These are phyloP conservation scores for Microchirus variegatus DNA, from an alignment of 2,797 vertebrate genomes.

Conservation along the genomic window DNA sequence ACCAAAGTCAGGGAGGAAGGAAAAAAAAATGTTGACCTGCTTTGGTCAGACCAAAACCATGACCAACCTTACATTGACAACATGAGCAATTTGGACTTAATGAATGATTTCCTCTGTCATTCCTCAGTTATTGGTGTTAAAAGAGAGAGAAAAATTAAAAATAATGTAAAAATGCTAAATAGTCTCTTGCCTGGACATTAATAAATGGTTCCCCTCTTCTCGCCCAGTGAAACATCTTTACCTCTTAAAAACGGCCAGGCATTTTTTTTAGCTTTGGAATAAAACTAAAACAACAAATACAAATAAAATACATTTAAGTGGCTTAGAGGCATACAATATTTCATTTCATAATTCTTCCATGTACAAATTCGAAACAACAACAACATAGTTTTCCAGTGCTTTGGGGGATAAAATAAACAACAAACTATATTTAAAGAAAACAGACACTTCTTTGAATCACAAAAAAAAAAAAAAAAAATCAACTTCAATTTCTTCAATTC, in stretches of 20 bases:
- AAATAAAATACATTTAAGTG: constrained; percentile 81
- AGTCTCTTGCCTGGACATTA: constrained; percentile 64
- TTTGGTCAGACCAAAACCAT: constrained; percentile 55
- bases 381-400: constrained; percentile 82
- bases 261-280: constrained; percentile 52
- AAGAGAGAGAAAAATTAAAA: constrained; percentile 63
- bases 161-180: constrained; percentile 79
- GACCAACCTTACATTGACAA: constrained; percentile 76
- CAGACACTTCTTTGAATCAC: constrained; percentile 55
- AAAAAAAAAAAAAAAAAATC: constrained; percentile 36
- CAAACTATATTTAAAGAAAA: constrained; percentile 68
- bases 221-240: constrained; percentile 42
- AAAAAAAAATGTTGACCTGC: constrained; percentile 37
- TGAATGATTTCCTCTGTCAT: constrained; percentile 60
- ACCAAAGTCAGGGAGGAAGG: constrained; percentile 46
- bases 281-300: constrained; percentile 71
- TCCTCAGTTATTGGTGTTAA: constrained; percentile 50
- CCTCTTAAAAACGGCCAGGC: constrained; percentile 62
- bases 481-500: constrained; percentile 39
- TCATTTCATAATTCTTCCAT: constrained; percentile 74
- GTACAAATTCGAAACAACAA: constrained; percentile 81
- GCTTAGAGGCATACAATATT: constrained; percentile 79
- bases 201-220: constrained; percentile 55
- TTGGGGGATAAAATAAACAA: constrained; percentile 74
- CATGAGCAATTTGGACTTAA: constrained; percentile 58